phyloP scores from a whole-genome alignment of 2,797 vertebrate species.

The Coregonus suidteri region DNA sequence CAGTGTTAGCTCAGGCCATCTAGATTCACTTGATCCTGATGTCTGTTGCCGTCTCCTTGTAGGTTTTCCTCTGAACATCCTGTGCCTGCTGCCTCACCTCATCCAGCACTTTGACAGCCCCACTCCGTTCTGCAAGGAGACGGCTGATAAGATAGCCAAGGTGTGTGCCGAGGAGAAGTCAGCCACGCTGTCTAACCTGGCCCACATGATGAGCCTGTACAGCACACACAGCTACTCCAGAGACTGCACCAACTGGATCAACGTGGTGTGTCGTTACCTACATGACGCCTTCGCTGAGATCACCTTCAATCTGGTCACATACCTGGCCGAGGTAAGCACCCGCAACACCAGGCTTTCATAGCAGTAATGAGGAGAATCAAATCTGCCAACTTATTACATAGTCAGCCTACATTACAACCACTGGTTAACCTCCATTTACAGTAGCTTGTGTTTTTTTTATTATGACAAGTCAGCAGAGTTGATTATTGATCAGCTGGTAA shows the following conservation, averaged over 20 bases:
- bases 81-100: conserved; percentile 97
- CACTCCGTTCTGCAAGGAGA: conserved; percentile 97
- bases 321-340: conserved; percentile 89
- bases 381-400: background rate
- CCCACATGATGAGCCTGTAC: conserved; percentile 99
- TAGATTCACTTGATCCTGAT: background rate
- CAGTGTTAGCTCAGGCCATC: background rate
- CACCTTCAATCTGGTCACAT: conserved; percentile 93
- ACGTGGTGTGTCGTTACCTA: conserved; percentile 95
- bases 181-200: conserved; percentile 91
- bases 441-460: background rate
- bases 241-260: conserved; percentile 97
- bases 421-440: background rate
- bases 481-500: background rate
- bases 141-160: conserved; percentile 95
- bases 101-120: conserved; percentile 99
- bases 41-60: conserved; percentile 18
- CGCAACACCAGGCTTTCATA: background rate
- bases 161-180: conserved; percentile 95
- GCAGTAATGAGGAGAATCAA: background rate
- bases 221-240: conserved; percentile 96
- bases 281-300: conserved; percentile 95
- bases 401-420: background rate
- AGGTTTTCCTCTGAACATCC: conserved; percentile 98
- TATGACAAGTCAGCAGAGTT: background rate